Evolutionary conservation across 2,113 vertebrate species (phyloP), one percentile per base, ranked within the genome.

Genomic region (Paracanthobrama guichenoti): DNA sequence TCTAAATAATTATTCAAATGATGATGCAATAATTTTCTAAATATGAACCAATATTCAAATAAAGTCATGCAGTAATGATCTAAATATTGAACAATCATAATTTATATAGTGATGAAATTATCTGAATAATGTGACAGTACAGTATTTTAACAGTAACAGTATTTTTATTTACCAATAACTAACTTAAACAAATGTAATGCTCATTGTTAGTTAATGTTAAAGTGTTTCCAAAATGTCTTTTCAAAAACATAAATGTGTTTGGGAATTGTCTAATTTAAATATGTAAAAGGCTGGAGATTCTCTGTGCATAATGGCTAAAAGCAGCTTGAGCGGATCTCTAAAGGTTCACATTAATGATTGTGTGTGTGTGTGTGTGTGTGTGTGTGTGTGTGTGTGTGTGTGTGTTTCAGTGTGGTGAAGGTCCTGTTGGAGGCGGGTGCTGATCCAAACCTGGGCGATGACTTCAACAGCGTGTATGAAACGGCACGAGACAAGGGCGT

Each of bases 391-490:
- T 59, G 22, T 59, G 55, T 16, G 39, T 73, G 42, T 85, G 84
- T 88, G 22, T 84, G 26, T 86, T 60, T 22, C 93, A 98, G 97
- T 3, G 93, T 95, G 87, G 94, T 98, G 77, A 95, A 95, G 90
- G 89, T 94, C 66, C 93, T 99, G 59, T 93, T 99, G 0, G 94
- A 95, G 10, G 96, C 95, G 0, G 95, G 95, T 0, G 97, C 97
- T 0, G 96, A 99, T 82, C 97, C 96, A 14, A 97, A 98, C 87
- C 93, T 96, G 0, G 97, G 97, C 0, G 98, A 98, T 3, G 90
- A 97, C 71, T 99, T 99, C 93, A 97, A 94, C 93, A 99, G 94
- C 12, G 96, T 99, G 69, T 98, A 98, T 11, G 96, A 97, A 90
- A 95, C 93, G 0, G 96, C 98, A 20, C 95, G 96, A 87, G 96